Evolutionary conservation across 2,797 vertebrate genomes (phyloP), one percentile per base, ranked within the genome.

Genomic region (Poecilia velifera): DNA sequence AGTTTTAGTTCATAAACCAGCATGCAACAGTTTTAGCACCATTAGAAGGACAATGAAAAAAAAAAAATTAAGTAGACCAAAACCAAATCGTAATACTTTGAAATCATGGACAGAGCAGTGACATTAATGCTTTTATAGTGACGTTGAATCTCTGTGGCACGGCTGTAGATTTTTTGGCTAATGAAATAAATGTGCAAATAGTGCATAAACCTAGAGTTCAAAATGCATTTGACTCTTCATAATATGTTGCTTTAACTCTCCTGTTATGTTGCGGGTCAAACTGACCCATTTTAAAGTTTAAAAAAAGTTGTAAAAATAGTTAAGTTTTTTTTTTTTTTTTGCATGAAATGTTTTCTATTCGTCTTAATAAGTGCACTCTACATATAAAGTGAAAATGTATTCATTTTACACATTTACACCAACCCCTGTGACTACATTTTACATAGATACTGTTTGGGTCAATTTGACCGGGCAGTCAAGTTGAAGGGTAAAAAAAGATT

Each of bases 181-280:
- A 66, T 80, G 25, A 84, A 73, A 85, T 73, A 81, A 0, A 59
- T 79, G 85, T 91, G 85, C 86, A 90, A 90, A 89, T 66, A 73
- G 36, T 84, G 83, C 75, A 71, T 76, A 2, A 80, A 77, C 77
- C 12, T 68, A 34, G 86, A 36, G 49, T 55, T 85, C 39, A 39
- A 31, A 39, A 36, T 46, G 78, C 25, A 64, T 72, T 14, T 6
- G 2, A 47, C 41, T 14, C 43, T 41, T 46, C 31, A 73, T n/a
- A 79, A 77, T 70, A 46, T 62, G 73, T 73, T 43, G 20, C 13
- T 57, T 70, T 22, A 74, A 68, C 18, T 8, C 18, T 47, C 16
- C 16, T 49, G 47, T 47, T 47, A 47, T 47, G 46, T 18, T 49
- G 47, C 0, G 16, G 47, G 47, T 18, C 47, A 49, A 49, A 18